Evolutionary conservation across 2,888 invertebrate species (phyloP), one percentile per base, ranked within the genome.

Genomic region (Drosophila mimetica): DNA sequence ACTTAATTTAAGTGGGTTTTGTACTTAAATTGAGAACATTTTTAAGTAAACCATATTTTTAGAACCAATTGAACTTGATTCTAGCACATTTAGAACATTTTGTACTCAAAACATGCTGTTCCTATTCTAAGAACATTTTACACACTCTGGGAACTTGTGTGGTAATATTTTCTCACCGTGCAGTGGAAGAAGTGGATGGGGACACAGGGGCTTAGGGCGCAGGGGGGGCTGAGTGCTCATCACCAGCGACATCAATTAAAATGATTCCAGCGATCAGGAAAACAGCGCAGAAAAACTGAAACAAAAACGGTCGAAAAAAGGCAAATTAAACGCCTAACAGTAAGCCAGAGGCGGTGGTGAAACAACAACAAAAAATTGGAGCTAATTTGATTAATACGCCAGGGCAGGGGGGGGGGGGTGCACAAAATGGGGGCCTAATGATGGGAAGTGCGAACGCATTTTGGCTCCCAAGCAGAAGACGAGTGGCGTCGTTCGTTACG

Each of bases 351-450:
- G 84, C 82, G 22, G 22, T 64, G 61, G 18, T 18, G 39, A 39
- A 37, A 22, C 13, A 52, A 22, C 13, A 52, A 50, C 78, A 88
- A 61, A 79, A 80, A 83, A 89, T 77, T 80, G 77, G 77, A 79
- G 79, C 85, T 84, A 86, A 89, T 89, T 89, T 89, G 89, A 89
- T 89, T 88, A 89, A 89, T 89, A 77, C 86, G 89, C 78, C 46
- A 67, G 4, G 22, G 37, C 16, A 66, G 11, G 37, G 37, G 18
- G 47, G 47, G 11, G 37, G 37, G 18, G 47, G 47, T 16, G 25
- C 28, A 11, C 28, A 28, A 46, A 46, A 13, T 16, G 28, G 30
- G 32, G 51, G 79, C 79, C 79, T 89, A 90, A 89, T 90, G 89
- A 90, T 90, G 89, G 89, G 89, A 89, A 90, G 75, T 83, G 74